Percentiles rank a stretch among this genome's conserved stretches.
Evolutionary conservation across 2,113 vertebrate genomes (phyloP).

Genomic region (Cavia porcellus): DNA sequence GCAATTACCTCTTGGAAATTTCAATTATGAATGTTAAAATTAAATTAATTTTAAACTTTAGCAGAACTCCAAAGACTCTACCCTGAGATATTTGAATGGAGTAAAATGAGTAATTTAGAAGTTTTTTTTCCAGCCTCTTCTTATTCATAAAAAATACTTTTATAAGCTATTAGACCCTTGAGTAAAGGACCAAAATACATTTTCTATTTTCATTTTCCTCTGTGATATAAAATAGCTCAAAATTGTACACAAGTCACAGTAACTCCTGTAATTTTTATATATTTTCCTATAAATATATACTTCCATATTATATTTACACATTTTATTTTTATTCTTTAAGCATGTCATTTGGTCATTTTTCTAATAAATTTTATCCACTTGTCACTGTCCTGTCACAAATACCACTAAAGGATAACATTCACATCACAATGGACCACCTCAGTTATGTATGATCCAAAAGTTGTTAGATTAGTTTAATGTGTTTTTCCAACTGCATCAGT

Average conservation of each 20-base stretch:
- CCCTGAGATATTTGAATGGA: neutral
- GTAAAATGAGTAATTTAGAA: neutral
- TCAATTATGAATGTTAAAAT: neutral
- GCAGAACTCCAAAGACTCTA: neutral
- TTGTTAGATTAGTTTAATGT: neutral
- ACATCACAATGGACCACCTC: neutral
- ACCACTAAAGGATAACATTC: neutral
- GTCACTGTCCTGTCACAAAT: neutral
- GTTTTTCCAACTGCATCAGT: neutral
- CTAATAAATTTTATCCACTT: neutral
- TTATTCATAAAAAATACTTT: constrained; percentile 48
- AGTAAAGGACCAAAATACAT: neutral
- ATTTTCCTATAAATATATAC: neutral
- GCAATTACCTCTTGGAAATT: neutral
- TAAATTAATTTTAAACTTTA: neutral
- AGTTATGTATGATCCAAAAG: neutral
- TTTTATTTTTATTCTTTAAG: neutral
- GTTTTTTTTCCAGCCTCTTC: neutral
- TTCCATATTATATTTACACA: neutral
- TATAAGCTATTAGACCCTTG: neutral
- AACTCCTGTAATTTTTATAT: neutral
- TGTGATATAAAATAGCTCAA: neutral
- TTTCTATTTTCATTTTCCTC: constrained; percentile 8
- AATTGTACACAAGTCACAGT: neutral
- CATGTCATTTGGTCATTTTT: neutral